phyloP scores from a whole-genome alignment of 2,888 invertebrate genomes.

The Smittia sp. region DNA sequence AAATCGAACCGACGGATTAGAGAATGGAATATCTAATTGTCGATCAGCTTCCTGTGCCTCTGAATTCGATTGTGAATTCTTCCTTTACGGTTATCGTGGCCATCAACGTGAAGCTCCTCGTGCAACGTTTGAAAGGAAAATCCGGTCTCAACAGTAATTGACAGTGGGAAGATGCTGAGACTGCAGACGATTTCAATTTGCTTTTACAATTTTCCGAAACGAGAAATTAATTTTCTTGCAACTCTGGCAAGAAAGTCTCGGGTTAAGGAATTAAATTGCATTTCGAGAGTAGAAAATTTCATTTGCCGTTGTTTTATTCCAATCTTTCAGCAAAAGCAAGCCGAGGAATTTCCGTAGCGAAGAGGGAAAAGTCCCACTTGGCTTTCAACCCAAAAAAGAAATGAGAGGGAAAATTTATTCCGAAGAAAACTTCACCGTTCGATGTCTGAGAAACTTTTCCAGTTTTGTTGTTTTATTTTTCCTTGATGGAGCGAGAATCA shows the following conservation, averaged over 20 bases:
- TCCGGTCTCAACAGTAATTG: neutral
- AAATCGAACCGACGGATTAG: neutral
- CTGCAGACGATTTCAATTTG: neutral
- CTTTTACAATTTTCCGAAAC: neutral
- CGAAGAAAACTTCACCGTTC: no score
- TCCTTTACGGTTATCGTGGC: neutral
- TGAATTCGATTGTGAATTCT: neutral
- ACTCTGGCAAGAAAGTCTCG: neutral
- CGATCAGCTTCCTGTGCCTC: neutral
- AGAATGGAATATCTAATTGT: slow-evolving; percentile 18
- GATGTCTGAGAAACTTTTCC: no score
- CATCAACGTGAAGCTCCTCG: neutral
- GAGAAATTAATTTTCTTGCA: neutral
- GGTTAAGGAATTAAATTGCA: neutral
- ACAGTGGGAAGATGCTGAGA: no score
- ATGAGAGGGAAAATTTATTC: no score
- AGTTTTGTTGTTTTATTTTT: no score
- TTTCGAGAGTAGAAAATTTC: neutral
- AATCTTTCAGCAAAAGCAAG: neutral
- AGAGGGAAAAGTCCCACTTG: no score
- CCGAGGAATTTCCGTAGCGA: no score
- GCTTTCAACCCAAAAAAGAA: no score
- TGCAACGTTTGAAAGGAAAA: neutral
- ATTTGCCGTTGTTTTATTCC: neutral
- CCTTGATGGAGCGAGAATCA: neutral